Evolutionary conservation across 2,888 invertebrate genomes (phyloP), one percentile per base, ranked within the genome.

Genomic region (Bhutanitis thaidina): DNA sequence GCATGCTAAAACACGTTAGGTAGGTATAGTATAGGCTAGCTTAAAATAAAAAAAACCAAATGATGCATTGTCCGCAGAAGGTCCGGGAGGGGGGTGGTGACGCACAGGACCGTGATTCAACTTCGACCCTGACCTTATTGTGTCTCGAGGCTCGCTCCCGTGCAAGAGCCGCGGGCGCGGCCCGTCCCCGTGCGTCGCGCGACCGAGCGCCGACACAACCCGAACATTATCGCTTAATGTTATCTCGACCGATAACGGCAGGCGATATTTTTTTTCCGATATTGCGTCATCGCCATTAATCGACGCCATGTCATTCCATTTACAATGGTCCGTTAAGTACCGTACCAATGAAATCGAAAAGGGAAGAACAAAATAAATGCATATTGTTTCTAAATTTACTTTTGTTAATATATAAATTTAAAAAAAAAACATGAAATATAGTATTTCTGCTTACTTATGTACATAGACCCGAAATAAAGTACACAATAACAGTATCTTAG

Each of bases 271-370:
- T 48, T 25, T 35, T 20, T 35, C 13, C 29, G 27, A 16, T 14
- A 12, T 15, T 41, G 29, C 38, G 49, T 49, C 38, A 43, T 25
- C 38, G 38, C 43, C 14, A 14, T 14, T 27, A 38, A 30, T 32
- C n/a, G 15, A 25, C 37, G 29, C n/a, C 16, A 37, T 20, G 10
- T 13, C 20, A 37, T 9, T 16, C n/a, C 9, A 43, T 37, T 43
- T 30, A 32, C 38, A 47, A 40, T 14, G 4, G 12, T 7, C 5
- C 1, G 12, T 34, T 7, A 34, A 1, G 0, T 34, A 34, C 7
- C 34, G 12, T 34, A 7, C 12, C 1, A 34, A 34, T 12, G 12
- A 12, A 34, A 34, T 7, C 7, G 12, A 34, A 7, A 34, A 34
- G 13, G 25, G 34, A 47, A 30, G 27, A n/a, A n/a, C n/a, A n/a